These are phyloP conservation scores for Urocynchramus pylzowi DNA, from an alignment of 2,113 vertebrate species.

Conservation along the genomic window DNA sequence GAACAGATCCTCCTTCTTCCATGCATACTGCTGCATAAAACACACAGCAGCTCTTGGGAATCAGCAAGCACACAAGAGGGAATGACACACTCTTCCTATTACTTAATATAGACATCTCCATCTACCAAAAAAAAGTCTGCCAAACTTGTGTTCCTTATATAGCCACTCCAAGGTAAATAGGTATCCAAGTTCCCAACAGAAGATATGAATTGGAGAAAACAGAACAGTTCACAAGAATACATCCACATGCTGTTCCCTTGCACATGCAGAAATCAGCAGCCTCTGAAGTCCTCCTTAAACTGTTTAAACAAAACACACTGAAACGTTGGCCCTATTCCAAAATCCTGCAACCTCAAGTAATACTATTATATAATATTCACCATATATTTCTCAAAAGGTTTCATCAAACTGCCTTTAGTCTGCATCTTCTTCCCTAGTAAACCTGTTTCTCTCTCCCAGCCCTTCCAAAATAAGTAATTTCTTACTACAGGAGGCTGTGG, in stretches of 20 bases:
- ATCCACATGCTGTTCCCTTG: neutral
- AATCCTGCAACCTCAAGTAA: neutral
- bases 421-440: neutral
- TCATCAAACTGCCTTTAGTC: neutral
- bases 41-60: neutral
- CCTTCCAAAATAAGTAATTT: neutral
- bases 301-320: neutral
- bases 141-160: conserved; percentile 21
- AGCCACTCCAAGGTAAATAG: conserved; percentile 12
- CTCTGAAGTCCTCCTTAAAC: neutral
- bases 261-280: neutral
- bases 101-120: conserved; percentile 30
- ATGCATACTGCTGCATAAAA: neutral
- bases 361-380: neutral
- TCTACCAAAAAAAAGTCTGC: neutral
- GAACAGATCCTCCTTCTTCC: neutral
- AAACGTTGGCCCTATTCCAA: neutral
- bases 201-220: neutral
- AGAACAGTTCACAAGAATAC: neutral
- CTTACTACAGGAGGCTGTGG: neutral
- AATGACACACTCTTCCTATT: conserved; percentile 18
- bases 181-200: neutral
- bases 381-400: neutral
- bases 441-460: neutral
- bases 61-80: neutral